These are phyloP conservation scores for Pemphredon lugubris DNA, from an alignment of 2,888 invertebrate genomes.

Conservation along the genomic window DNA sequence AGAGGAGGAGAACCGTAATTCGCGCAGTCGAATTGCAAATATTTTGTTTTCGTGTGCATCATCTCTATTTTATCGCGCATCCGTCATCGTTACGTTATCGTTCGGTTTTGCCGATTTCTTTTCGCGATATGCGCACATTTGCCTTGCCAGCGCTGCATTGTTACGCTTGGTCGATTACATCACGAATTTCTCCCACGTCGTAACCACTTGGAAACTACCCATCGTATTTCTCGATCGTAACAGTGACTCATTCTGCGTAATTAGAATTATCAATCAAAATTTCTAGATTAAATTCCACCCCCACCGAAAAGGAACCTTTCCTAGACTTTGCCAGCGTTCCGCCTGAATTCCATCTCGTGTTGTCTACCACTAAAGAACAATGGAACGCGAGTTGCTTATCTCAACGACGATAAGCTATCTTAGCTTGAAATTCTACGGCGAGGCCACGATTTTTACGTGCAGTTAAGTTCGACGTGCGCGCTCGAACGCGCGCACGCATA, in stretches of 20 bases:
- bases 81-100: slow-evolving; percentile 41
- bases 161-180: slow-evolving; percentile 53
- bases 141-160: slow-evolving; percentile 34
- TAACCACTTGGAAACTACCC: background rate
- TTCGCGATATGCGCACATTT: slow-evolving; percentile 30
- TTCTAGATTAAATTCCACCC: background rate
- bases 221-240: background rate
- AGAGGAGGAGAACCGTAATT: background rate
- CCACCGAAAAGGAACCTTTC: no score
- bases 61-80: slow-evolving; percentile 26
- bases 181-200: slow-evolving; percentile 16
- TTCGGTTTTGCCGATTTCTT: slow-evolving; percentile 27
- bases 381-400: slow-evolving; percentile 6
- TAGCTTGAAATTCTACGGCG: background rate
- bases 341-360: no score
- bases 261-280: background rate
- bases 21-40: background rate
- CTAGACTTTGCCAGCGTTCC: no score
- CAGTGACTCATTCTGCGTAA: background rate
- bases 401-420: slow-evolving; percentile 16
- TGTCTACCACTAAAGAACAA: no score
- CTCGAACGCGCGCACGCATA: background rate
- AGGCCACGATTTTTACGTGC: background rate
- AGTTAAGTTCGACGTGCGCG: slow-evolving; percentile 5
- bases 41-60: background rate